phyloP scores from a whole-genome alignment of 2,113 vertebrate species.

The Girardinichthys multiradiatus region DNA sequence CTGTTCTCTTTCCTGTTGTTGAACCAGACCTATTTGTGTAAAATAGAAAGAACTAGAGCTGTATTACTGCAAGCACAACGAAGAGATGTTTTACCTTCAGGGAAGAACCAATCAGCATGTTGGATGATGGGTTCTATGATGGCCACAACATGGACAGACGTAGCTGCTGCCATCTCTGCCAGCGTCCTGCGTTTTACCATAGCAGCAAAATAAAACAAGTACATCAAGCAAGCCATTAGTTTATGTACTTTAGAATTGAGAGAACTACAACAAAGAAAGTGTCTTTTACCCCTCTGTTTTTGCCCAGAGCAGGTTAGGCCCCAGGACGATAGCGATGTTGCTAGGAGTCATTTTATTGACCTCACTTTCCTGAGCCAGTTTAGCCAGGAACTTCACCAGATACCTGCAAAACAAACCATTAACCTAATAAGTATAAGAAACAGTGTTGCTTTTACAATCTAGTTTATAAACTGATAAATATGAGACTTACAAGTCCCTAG shows the following conservation, averaged over 20 bases:
- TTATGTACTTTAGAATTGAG: background rate
- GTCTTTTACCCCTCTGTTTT: constrained; percentile 91
- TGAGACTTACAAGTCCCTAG: background rate
- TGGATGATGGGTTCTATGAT: constrained; percentile 97
- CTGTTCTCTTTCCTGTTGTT: background rate
- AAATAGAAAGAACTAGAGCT: background rate
- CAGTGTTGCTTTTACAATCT: background rate
- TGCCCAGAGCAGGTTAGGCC: constrained; percentile 95
- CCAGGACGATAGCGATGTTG: constrained; percentile 95
- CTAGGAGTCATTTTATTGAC: constrained; percentile 97
- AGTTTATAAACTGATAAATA: background rate
- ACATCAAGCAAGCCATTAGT: background rate
- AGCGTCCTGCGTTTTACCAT: constrained; percentile 80
- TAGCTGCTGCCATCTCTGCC: constrained; percentile 96
- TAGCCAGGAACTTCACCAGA: constrained; percentile 96
- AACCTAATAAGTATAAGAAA: background rate
- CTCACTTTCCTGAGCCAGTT: constrained; percentile 92
- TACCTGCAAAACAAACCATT: constrained; percentile 81
- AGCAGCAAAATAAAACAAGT: background rate
- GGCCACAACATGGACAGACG: constrained; percentile 92
- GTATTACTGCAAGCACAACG: background rate
- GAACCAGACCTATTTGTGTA: background rate
- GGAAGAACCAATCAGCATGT: constrained; percentile 98
- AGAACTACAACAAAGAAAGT: background rate
- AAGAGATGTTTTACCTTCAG: constrained; percentile 83